Evolutionary conservation across 1,140 invertebrate genomes (phyloP), one percentile per base, ranked within the genome.

Genomic region (Eubasilissa regina): DNA sequence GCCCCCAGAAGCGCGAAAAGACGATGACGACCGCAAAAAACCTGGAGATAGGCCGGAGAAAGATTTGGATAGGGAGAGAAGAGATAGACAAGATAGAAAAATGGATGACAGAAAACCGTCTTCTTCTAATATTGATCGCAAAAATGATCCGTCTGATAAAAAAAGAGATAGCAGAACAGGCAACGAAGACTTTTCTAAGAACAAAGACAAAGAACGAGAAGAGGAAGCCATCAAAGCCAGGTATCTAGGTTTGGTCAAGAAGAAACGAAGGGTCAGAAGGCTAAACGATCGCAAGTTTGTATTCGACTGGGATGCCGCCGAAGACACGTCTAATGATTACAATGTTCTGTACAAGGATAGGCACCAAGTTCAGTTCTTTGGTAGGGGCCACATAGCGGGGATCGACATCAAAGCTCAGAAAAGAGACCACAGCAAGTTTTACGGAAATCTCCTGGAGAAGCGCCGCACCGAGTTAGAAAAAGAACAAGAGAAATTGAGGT

Each of bases 261-360:
- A 97, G 85, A 99, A 99, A 85, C 92, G 97, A 7, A 90, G 97
- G 55, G 95, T 98, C 0, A 89, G 99, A 45, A 91, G 98, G 80
- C 88, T 99, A 4, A 99, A 99, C 90, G 99, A 99, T 85, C 90
- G 98, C 4, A 99, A 99, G 89, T 99, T 99, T 92, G 98, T 99
- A 0, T 99, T 99, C 90, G 99, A 99, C 89, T 99, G 99, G 99
- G 99, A 99, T 90, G 97, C 97, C 4, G 94, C 94, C 0, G 99
- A 99, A 87, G 99, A 99, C 84, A 99, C 99, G 0, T 98, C 97
- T 15, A 94, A 95, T 80, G 99, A 99, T 91, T 99, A 99, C 84
- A 99, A 99, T 88, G 93, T 93, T 79, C 89, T 99, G 3, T 99
- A 99, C 84, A 99, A 99, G 87, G 97, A 99, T 83, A 92, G 95